Conservation (phyloP, 2,888 invertebrate genomes). For the Drosophila melanocephala region DNA sequence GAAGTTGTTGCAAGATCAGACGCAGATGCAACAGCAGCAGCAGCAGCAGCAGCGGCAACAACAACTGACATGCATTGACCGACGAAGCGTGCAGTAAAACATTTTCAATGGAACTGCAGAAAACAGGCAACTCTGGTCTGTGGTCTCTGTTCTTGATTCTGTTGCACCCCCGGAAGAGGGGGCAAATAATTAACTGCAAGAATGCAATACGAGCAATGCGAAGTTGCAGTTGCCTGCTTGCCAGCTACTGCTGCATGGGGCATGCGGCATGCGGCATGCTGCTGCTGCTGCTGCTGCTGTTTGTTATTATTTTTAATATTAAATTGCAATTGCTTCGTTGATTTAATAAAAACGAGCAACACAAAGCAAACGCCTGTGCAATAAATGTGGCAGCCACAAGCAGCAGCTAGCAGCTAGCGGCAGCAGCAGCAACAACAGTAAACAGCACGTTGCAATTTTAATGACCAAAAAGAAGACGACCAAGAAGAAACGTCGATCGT, state of each 20-base stretch:
- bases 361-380: slow-evolving; percentile 71
- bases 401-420: slow-evolving; percentile 16
- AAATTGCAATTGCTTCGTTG: slow-evolving; percentile 82
- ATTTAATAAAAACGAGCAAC: slow-evolving; percentile 78
- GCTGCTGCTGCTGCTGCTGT: slow-evolving; percentile 69
- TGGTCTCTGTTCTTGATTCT: slow-evolving; percentile 27
- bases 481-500: slow-evolving; percentile 45
- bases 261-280: slow-evolving; percentile 17
- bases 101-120: slow-evolving; percentile 77
- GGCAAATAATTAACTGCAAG: slow-evolving; percentile 79
- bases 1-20: slow-evolving; percentile 80
- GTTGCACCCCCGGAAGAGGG: slow-evolving; percentile 26
- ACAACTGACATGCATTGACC: slow-evolving; percentile 76
- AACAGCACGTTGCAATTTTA: slow-evolving; percentile 80
- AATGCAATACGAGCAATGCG: slow-evolving; percentile 78
- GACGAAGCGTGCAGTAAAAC: slow-evolving; percentile 79
- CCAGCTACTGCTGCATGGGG: slow-evolving; percentile 29
- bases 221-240: slow-evolving; percentile 29
- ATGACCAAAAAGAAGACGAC: slow-evolving; percentile 70
- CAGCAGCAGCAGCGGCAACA: slow-evolving; percentile 10
- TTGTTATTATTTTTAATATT: slow-evolving; percentile 83
- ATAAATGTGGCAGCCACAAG: slow-evolving; percentile 64
- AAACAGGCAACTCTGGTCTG: slow-evolving; percentile 59
- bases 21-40: slow-evolving; percentile 67
- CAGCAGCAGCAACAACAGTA: slow-evolving; percentile 65